A percentile compares a stretch with the other conserved stretches of the same genome.
phyloP scores from a whole-genome alignment of 2,888 invertebrate genomes.

The Thymelicus sylvestris region DNA sequence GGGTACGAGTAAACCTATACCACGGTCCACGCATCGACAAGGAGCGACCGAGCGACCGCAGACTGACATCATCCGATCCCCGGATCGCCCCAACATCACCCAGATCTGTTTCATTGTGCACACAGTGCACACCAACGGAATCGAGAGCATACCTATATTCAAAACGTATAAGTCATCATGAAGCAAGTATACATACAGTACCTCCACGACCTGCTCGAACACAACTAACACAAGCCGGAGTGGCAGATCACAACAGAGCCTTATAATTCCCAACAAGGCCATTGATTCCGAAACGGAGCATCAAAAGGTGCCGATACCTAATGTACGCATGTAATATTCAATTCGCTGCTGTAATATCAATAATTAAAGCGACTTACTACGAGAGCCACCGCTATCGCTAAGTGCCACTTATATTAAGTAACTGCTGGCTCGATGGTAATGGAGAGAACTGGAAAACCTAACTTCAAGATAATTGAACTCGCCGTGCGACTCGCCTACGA shows the following conservation, averaged over 20 bases:
- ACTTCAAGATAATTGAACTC: constrained; percentile 56
- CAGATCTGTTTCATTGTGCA: constrained; percentile 26
- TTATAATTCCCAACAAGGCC: constrained; percentile 17
- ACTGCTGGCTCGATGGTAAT: constrained; percentile 63
- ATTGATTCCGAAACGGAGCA: constrained; percentile 20
- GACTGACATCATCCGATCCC: constrained; percentile 31
- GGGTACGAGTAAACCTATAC: constrained; percentile 45
- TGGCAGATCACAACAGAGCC: constrained; percentile 13
- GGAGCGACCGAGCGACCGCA: constrained; percentile 38
- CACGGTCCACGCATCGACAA: constrained; percentile 37
- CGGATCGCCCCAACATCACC: constrained; percentile 14
- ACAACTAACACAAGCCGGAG: not conserved
- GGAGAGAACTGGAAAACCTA: constrained; percentile 49
- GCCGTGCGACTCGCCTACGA: constrained; percentile 50
- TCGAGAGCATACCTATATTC: too few species aligned
- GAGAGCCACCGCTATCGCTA: constrained; percentile 58
- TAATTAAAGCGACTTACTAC: constrained; percentile 50
- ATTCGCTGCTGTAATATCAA: constrained; percentile 55
- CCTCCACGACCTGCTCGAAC: too few species aligned
- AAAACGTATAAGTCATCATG: too few species aligned
- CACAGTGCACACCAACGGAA: not conserved
- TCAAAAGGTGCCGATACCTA: constrained; percentile 38
- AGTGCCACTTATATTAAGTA: constrained; percentile 72
- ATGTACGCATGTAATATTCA: constrained; percentile 51
- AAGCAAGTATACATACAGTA: too few species aligned